Base-by-base conservation (phyloP, 2,888 invertebrate genomes). In the Drosophila meridiana region DNA sequence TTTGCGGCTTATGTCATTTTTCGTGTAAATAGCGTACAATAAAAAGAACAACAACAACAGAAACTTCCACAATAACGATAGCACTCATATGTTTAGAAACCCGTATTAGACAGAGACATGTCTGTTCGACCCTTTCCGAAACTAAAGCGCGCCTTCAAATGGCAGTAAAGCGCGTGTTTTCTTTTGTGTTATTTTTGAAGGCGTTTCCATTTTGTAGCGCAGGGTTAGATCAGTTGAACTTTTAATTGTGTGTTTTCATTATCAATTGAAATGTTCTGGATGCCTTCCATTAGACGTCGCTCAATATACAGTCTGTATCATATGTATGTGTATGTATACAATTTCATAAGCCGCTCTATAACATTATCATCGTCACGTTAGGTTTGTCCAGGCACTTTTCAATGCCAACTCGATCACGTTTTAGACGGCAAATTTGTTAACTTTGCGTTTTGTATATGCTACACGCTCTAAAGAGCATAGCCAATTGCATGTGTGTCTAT, bases 341-440 rank as follows among this genome's bases (percentile, higher is more conserved):
- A 76, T 77, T 76, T 71, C 63, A 71, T 76, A 63, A 66, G 76
- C 53, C 52, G 34, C 40, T 59, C 69, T 59, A 53, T 45, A 20
- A 34, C 57, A 53, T 45, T 76, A 69, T 76, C 62, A 62, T 76
- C 65, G 55, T 65, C 65, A 70, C 65, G 62, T 69, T 72, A 47
- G 56, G 53, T 48, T 53, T 71, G 58, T 69, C 58, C 38, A 38
- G 36, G 55, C 55, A 40, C 55, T 55, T 85, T 88, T 86, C 86
- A 87, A 90, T 87, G 90, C 89, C 86, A 87, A 81, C 70, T 69
- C 66, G 82, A 61, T 88, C 86, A 87, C 86, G 86, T 71, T 88
- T 88, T 78, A 53, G 76, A 72, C 69, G 69, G 79, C 87, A 90
- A 52, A 89, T 90, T 86, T 89, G 85, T 78, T 80, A 68, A 64